Evolutionary conservation across 2,797 vertebrate genomes (phyloP), one percentile per base, ranked within the genome.

Genomic region (Pteronotus mesoamericanus): DNA sequence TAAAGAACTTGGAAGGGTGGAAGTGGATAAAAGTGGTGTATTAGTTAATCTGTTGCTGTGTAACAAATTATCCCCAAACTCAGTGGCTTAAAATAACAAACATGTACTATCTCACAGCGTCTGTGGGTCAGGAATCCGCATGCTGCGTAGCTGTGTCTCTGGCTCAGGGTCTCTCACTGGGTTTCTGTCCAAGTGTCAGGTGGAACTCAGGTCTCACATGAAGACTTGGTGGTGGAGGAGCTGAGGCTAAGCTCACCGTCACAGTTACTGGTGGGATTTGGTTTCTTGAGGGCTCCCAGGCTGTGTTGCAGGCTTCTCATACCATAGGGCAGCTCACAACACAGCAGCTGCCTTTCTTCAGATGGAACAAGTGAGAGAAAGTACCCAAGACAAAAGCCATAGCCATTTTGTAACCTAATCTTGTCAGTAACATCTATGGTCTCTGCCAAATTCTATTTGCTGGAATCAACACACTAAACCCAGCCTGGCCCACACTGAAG

Each of bases 241-340:
- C 29, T 64, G 51, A 74, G 9, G 86, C 42, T 37, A 66, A 29
- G 21, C 29, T 66, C 64, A 53, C 22, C 71, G 11, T 12, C 6
- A 5, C 0, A 11, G 26, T 5, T 37, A 29, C 11, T 10, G 51
- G 21, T 0, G 12, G 14, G 1, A 51, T 61, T 12, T 11, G 3
- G 10, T 44, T 42, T 37, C 48, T 29, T 21, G 24, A 59, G 82
- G 19, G 4, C 12, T 19, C 3, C 0, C 46, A 80, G 32, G 39
- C 34, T 44, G n/a, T 9, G 39, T 5, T 34, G 6, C 34, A 10
- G 51, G 51, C 51, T 32, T 44, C 69, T 95, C n/a, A 32, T 37
- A 6, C 2, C 68, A 44, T 1, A 86, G 22, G 21, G 39, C 21
- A 51, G n/a, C 37, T 83, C 34, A 39, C 55, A 34, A 8, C 4